Evolutionary conservation across 2,888 invertebrate species (phyloP), one percentile per base, ranked within the genome.

Genomic region (Scaptomyza flava): DNA sequence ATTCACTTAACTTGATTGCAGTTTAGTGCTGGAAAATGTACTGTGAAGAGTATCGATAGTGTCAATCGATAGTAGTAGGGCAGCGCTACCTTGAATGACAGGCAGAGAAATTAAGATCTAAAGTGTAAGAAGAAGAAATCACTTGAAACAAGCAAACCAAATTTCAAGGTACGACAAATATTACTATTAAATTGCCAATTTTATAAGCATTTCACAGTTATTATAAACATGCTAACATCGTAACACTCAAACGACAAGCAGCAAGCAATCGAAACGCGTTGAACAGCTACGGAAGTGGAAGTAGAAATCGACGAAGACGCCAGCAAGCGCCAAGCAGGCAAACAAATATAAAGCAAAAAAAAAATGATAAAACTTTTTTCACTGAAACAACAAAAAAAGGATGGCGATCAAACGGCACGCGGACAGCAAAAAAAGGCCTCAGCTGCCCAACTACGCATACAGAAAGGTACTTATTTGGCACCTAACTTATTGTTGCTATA

Each of bases 371-470:
- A 98, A 94, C 94, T 99, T 93, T 99, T 99, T 94, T 98, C 98
- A 84, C 93, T 99, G 91, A 99, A 99, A 94, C 98, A 99, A 94
- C 98, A 98, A 93, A 98, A 98, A 94, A 98, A 98, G 94, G 98
- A 98, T 94, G 98, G 97, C 90, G 97, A 97, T 92, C 95, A 96
- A 86, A 94, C 94, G 75, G 96, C 96, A 85, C 94, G 94, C 91
- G 93, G 95, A 72, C 94, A 94, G 91, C 96, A 96, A 92, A 97
- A 98, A 93, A 98, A 98, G 93, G 97, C 98, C 78, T 98, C 98
- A 79, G 98, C 99, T 87, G 99, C 99, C 77, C 98, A 99, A 93
- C 94, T 99, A 91, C 95, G 99, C 93, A 98, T 99, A 91, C 98
- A 98, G 92, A 99, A 99, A 97, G 98, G 98, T 98, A 89, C 45